These are phyloP conservation scores for Taphrorychus bicolor DNA, from an alignment of 2,888 invertebrate genomes.

Conservation along the genomic window DNA sequence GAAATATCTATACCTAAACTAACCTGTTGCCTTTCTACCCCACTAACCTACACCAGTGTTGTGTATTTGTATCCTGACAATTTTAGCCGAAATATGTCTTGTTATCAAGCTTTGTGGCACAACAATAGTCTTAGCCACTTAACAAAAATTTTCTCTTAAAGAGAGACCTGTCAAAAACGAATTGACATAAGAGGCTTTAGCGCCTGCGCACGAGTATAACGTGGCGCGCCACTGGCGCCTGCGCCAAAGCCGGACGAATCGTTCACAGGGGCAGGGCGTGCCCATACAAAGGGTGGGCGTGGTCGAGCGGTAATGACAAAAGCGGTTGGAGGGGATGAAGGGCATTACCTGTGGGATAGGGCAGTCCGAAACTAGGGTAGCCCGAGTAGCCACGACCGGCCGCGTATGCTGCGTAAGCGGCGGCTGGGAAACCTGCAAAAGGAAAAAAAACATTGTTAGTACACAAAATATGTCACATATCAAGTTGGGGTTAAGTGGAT, in stretches of 20 bases:
- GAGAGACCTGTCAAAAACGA: neutral
- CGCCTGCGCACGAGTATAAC: constrained; percentile 25
- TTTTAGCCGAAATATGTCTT: too few species aligned
- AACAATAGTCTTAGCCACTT: too few species aligned
- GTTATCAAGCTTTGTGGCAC: too few species aligned
- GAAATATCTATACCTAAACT: neutral
- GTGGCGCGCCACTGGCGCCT: constrained; percentile 12
- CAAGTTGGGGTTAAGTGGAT: neutral
- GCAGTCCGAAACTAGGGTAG: constrained; percentile 97
- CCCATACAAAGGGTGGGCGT: constrained; percentile 62
- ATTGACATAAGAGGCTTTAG: constrained; percentile 22
- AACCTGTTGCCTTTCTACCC: neutral
- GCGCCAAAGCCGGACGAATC: constrained; percentile 50
- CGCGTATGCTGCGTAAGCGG: constrained; percentile 95
- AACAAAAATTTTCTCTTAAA: too few species aligned
- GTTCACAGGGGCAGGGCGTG: constrained; percentile 84
- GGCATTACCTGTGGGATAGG: constrained; percentile 96
- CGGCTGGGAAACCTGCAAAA: constrained; percentile 88
- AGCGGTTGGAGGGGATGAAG: constrained; percentile 63
- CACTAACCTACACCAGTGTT: too few species aligned
- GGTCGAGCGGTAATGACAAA: constrained; percentile 68
- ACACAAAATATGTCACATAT: too few species aligned
- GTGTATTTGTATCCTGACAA: too few species aligned
- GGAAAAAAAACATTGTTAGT: neutral
- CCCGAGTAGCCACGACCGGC: constrained; percentile 96